Evolutionary conservation across 2,888 invertebrate species (phyloP).

Genomic region (Teinopalpus imperialis): DNA sequence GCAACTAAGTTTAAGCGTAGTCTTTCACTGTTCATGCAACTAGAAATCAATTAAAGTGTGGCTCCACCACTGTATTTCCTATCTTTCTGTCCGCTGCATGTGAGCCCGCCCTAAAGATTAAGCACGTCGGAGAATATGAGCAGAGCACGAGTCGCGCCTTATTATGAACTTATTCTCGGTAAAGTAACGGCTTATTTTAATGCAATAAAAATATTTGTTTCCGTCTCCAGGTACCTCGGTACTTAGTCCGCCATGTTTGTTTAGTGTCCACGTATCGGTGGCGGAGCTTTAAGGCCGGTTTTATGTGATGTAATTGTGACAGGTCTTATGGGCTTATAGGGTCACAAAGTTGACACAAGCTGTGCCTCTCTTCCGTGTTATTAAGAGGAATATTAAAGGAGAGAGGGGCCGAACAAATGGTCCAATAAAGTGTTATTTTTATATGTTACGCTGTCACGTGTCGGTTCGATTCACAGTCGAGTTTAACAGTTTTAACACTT

Average conservation of each 20-base stretch:
- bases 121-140: constrained; percentile 31
- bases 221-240: neutral
- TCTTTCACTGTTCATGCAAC: too few species aligned
- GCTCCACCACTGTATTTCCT: too few species aligned
- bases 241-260: constrained; percentile 21
- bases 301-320: constrained; percentile 18
- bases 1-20: too few species aligned
- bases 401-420: too few species aligned
- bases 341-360: neutral
- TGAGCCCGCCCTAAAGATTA: constrained; percentile 40
- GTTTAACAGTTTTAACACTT: too few species aligned
- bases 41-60: too few species aligned
- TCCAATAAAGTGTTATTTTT: too few species aligned
- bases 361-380: too few species aligned
- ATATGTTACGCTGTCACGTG: too few species aligned
- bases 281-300: neutral
- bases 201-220: constrained; percentile 29
- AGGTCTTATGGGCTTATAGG: constrained; percentile 17
- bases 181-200: constrained; percentile 33
- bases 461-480: too few species aligned
- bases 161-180: constrained; percentile 29
- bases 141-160: constrained; percentile 26
- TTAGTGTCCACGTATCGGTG: constrained; percentile 16
- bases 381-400: too few species aligned
- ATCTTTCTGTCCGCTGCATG: constrained; percentile 37